Conservation (phyloP, 2,797 vertebrate genomes). For the Strix occidentalis region DNA sequence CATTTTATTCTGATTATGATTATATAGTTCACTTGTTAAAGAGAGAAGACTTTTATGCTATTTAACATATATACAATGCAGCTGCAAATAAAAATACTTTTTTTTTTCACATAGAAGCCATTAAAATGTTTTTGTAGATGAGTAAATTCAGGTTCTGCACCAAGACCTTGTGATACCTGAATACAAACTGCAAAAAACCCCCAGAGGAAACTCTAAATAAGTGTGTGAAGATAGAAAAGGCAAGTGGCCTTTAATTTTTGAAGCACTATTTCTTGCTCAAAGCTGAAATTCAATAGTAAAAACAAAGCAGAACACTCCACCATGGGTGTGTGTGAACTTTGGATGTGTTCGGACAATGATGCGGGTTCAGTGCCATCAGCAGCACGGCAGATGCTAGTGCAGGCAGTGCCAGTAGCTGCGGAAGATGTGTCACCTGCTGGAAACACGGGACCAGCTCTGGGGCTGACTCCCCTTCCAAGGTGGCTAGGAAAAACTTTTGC, state of each 20-base stretch:
- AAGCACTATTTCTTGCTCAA: not conserved
- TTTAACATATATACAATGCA: not conserved
- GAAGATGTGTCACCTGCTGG: not conserved
- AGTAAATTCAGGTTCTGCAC: not conserved
- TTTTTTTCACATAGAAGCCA: not conserved
- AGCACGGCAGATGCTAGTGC: rapidly evolving
- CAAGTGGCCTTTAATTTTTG: not conserved
- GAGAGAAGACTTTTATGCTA: not conserved
- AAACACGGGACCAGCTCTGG: not conserved
- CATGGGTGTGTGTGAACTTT: not conserved
- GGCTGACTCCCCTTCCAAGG: not conserved
- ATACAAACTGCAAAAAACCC: not conserved
- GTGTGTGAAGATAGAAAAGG: not conserved
- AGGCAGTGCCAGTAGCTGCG: not conserved
- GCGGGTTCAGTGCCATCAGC: rapidly evolving
- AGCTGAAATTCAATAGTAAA: not conserved
- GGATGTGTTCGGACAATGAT: rapidly evolving
- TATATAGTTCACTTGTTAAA: not conserved
- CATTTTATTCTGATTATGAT: not conserved
- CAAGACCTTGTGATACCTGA: not conserved
- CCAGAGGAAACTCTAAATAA: not conserved
- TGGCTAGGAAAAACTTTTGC: not conserved
- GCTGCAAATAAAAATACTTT: not conserved
- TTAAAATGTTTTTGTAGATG: not conserved
- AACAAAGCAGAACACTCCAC: not conserved